Percentiles rank a stretch among this genome's conserved stretches.
Evolutionary conservation across 2,888 invertebrate genomes (phyloP).

Genomic region (Tiliacea aurago): DNA sequence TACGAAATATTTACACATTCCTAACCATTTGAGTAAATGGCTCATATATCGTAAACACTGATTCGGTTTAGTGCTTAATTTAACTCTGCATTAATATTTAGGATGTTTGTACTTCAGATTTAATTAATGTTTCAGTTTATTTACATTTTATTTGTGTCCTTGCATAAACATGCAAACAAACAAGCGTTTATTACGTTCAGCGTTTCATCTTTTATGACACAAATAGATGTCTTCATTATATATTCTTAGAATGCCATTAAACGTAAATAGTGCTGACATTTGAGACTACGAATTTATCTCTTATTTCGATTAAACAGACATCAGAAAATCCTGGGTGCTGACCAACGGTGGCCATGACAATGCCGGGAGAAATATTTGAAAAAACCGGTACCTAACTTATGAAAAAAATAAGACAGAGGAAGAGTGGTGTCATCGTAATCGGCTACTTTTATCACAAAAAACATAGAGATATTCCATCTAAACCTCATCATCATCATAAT

Average conservation of each 20-base stretch:
- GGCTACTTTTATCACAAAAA: no score
- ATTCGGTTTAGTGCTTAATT: conserved; percentile 52
- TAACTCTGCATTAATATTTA: conserved; percentile 43
- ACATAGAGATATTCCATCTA: no score
- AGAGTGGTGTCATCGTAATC: background rate
- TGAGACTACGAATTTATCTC: background rate
- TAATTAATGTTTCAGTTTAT: conserved; percentile 42
- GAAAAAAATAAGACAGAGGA: background rate
- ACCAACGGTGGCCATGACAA: background rate
- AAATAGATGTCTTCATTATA: conserved; percentile 13
- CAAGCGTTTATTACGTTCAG: background rate
- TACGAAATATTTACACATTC: conserved; percentile 53
- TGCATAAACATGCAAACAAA: conserved; percentile 25
- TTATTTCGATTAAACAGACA: background rate
- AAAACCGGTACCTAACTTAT: background rate
- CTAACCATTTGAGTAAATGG: conserved; percentile 51
- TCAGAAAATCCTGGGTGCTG: background rate
- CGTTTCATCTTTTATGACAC: conserved; percentile 29
- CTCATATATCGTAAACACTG: conserved; percentile 39
- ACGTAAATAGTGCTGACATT: background rate
- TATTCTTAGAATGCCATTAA: background rate
- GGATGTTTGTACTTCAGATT: conserved; percentile 38
- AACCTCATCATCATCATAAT: no score
- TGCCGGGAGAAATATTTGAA: background rate
- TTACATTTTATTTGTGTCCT: conserved; percentile 35